Percentiles rank a stretch among this genome's conserved stretches.
Evolutionary conservation across 2,113 vertebrate genomes (phyloP).

Genomic region (Sylvia atricapilla): DNA sequence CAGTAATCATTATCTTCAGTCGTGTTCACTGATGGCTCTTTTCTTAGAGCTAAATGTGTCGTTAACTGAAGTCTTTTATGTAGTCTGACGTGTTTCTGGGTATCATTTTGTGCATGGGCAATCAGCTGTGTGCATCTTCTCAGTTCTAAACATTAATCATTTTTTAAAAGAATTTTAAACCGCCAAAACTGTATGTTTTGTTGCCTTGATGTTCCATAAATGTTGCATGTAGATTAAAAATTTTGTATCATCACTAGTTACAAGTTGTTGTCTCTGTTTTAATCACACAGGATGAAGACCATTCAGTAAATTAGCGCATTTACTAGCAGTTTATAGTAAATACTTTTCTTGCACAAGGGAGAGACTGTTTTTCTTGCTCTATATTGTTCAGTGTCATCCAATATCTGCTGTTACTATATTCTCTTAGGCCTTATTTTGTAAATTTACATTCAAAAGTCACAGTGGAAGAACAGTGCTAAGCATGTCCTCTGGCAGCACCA

Average conservation of each 20-base stretch:
- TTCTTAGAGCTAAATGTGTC: conserved; percentile 56
- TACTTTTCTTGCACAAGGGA: neutral
- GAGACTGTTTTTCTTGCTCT: neutral
- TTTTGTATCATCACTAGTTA: conserved; percentile 66
- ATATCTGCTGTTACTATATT: neutral
- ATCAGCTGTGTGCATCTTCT: conserved; percentile 23
- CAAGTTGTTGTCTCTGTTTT: conserved; percentile 19
- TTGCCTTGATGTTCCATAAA: conserved; percentile 64
- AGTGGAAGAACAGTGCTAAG: neutral
- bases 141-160: conserved; percentile 40
- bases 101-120: conserved; percentile 67
- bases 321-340: neutral
- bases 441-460: neutral
- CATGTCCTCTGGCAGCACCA: neutral
- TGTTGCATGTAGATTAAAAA: conserved; percentile 79
- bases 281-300: neutral
- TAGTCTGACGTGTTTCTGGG: conserved; percentile 21
- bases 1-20: conserved; percentile 43
- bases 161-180: neutral
- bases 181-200: conserved; percentile 47
- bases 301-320: neutral
- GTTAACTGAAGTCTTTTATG: conserved; percentile 44
- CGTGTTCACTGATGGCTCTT: conserved; percentile 42
- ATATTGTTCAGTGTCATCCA: neutral
- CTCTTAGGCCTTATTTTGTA: neutral